phyloP scores from a whole-genome alignment of 2,113 vertebrate species.

The Sceloporus undulatus region DNA sequence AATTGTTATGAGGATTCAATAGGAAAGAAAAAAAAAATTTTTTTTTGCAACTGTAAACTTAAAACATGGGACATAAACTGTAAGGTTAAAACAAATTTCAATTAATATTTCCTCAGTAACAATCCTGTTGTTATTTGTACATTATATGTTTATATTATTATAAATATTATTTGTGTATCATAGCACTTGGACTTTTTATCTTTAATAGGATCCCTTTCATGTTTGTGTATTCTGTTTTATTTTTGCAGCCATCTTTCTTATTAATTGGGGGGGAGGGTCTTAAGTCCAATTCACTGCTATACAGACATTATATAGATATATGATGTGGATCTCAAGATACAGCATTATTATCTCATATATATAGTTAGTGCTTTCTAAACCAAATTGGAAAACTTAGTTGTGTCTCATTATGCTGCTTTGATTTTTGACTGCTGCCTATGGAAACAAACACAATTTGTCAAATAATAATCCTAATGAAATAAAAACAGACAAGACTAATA shows the following conservation, averaged over 20 bases:
- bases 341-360: not conserved
- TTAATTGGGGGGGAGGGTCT: not conserved
- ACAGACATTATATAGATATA: not conserved
- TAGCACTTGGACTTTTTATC: not conserved
- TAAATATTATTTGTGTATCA: too few species aligned
- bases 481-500: slow-evolving; percentile 13
- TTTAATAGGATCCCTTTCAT: not conserved
- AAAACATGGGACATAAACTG: too few species aligned
- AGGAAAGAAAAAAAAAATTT: too few species aligned
- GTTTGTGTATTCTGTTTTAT: too few species aligned
- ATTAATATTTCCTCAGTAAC: too few species aligned
- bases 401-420: not conserved
- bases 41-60: too few species aligned
- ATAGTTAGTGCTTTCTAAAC: not conserved
- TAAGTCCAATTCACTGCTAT: not conserved
- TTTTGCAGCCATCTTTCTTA: not conserved
- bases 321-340: not conserved
- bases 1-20: not conserved
- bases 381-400: not conserved
- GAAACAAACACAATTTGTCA: slow-evolving; percentile 23
- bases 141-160: too few species aligned
- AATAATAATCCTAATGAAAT: slow-evolving; percentile 18
- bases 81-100: too few species aligned
- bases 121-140: too few species aligned
- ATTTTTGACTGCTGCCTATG: not conserved